A percentile compares a stretch with the other conserved stretches of the same genome.
Evolutionary conservation across 2,797 vertebrate species (phyloP).

Genomic region (Harpagifer antarcticus): DNA sequence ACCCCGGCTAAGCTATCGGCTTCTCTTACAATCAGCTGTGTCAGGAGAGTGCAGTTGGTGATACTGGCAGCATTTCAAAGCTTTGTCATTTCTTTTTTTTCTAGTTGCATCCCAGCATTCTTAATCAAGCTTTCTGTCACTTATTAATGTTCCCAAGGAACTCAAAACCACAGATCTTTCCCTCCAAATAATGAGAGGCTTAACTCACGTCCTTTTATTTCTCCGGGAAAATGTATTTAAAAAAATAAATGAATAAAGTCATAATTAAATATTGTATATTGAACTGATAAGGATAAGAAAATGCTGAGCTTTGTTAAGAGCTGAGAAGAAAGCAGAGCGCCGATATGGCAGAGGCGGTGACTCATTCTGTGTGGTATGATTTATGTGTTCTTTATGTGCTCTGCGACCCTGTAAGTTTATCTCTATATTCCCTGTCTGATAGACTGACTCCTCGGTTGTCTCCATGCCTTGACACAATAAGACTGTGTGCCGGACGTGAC

Average conservation of each 20-base stretch:
- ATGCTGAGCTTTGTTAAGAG: slow-evolving; percentile 58
- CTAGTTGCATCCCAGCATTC: slow-evolving; percentile 73
- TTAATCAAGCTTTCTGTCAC: slow-evolving; percentile 82
- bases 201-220: slow-evolving; percentile 71
- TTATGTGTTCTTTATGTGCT: slow-evolving; percentile 71
- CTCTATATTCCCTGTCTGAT: slow-evolving; percentile 70
- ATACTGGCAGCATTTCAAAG: slow-evolving; percentile 87
- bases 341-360: slow-evolving; percentile 33
- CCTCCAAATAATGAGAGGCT: slow-evolving; percentile 77
- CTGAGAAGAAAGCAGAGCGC: slow-evolving; percentile 27
- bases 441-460: slow-evolving; percentile 53
- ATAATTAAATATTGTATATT: slow-evolving; percentile 76
- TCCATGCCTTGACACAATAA: slow-evolving; percentile 42
- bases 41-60: slow-evolving; percentile 85
- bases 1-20: slow-evolving; percentile 82
- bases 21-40: slow-evolving; percentile 86
- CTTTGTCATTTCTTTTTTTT: slow-evolving; percentile 74
- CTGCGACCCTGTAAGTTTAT: slow-evolving; percentile 71
- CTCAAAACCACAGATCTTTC: slow-evolving; percentile 77
- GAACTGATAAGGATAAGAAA: slow-evolving; percentile 56
- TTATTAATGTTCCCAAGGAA: slow-evolving; percentile 82
- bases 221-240: slow-evolving; percentile 27
- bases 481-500: slow-evolving; percentile 30
- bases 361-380: slow-evolving; percentile 58
- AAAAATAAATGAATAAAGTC: slow-evolving; percentile 64